These are phyloP conservation scores for Drosophila bocqueti DNA, from an alignment of 1,140 invertebrate genomes.

Conservation along the genomic window DNA sequence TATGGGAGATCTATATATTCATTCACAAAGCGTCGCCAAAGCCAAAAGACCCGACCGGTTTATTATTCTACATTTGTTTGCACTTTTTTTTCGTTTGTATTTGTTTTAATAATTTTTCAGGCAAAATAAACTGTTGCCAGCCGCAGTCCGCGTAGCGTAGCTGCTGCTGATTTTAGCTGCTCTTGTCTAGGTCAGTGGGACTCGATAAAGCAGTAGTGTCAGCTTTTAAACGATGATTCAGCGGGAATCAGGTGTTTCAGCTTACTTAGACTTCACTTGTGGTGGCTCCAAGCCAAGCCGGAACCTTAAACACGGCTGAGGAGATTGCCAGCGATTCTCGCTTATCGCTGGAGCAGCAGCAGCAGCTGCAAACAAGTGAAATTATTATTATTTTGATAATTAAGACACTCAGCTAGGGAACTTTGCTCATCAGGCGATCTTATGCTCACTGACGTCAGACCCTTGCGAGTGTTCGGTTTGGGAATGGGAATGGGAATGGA, in stretches of 20 bases:
- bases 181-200: conserved; percentile 47
- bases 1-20: conserved; percentile 26
- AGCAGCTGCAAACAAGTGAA: conserved; percentile 28
- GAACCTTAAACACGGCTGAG: conserved; percentile 19
- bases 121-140: conserved; percentile 24
- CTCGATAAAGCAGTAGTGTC: conserved; percentile 26
- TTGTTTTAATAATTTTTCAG: conserved; percentile 33
- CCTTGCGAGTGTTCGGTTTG: not conserved
- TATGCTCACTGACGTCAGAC: conserved; percentile 54
- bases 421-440: conserved; percentile 58
- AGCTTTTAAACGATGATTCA: conserved; percentile 32
- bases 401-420: conserved; percentile 24
- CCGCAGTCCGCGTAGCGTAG: not conserved
- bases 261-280: not conserved
- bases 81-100: conserved; percentile 22
- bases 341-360: conserved; percentile 14
- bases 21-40: conserved; percentile 39
- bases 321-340: not conserved
- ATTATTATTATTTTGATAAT: conserved; percentile 35
- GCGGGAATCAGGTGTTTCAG: conserved; percentile 20
- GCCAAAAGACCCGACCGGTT: conserved; percentile 29
- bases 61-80: conserved; percentile 44
- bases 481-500: conserved; percentile 2
- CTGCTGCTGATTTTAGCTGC: conserved; percentile 10
- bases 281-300: conserved; percentile 21